These are phyloP conservation scores for Bombus balteatus DNA, from an alignment of 1,140 invertebrate species.

Conservation along the genomic window DNA sequence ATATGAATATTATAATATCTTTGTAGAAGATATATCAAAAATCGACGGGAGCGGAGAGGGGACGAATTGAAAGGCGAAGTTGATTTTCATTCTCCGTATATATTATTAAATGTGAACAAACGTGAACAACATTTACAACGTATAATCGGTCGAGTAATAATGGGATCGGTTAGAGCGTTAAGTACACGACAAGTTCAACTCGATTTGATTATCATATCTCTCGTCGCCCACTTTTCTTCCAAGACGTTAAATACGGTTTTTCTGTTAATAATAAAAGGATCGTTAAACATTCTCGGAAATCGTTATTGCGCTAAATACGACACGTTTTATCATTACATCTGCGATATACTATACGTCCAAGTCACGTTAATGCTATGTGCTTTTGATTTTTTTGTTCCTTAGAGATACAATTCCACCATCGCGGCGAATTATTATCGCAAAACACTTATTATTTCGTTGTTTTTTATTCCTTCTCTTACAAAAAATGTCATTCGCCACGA, in stretches of 20 bases:
- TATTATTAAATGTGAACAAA: conserved; percentile 74
- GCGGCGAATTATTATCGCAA: neutral
- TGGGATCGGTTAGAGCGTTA: conserved; percentile 67
- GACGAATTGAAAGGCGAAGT: neutral
- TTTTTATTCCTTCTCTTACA: neutral
- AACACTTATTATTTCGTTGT: conserved; percentile 8
- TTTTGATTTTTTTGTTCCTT: conserved; percentile 45
- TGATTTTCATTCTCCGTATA: conserved; percentile 54
- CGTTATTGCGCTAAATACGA: conserved; percentile 32
- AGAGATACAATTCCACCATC: neutral
- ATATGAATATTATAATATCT: too few species aligned
- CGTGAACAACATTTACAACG: conserved; percentile 77
- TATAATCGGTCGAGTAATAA: conserved; percentile 73
- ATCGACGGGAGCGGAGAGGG: too few species aligned
- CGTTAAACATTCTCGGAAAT: conserved; percentile 15
- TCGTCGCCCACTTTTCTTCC: conserved; percentile 1
- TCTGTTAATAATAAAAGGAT: neutral
- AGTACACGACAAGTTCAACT: conserved; percentile 65
- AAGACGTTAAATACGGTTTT: conserved; percentile 16
- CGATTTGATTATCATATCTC: conserved; percentile 53
- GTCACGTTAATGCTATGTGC: conserved; percentile 20
- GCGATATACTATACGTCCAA: conserved; percentile 23
- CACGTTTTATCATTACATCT: conserved; percentile 45
- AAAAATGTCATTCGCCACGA: neutral
- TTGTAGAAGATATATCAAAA: too few species aligned